phyloP scores from a whole-genome alignment of 2,113 vertebrate genomes.

The Ceyx cyanopectus region DNA sequence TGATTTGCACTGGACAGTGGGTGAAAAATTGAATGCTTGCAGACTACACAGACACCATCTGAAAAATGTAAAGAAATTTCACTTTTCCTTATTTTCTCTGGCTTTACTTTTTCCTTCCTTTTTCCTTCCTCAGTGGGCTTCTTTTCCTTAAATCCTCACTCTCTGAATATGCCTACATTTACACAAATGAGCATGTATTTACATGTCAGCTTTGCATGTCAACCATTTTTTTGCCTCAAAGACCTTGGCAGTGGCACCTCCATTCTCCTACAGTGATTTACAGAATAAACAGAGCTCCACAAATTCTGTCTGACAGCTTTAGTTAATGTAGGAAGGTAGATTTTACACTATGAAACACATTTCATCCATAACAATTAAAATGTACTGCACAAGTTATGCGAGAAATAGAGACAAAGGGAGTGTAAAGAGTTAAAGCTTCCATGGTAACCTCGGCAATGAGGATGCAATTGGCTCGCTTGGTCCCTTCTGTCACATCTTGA shows the following conservation, averaged over 20 bases:
- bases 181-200: not conserved
- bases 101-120: not conserved
- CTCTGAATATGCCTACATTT: not conserved
- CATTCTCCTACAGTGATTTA: constrained; percentile 46
- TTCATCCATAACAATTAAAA: constrained; percentile 76
- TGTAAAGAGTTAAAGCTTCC: constrained; percentile 70
- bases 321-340: constrained; percentile 56
- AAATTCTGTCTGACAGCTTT: constrained; percentile 70
- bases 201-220: not conserved
- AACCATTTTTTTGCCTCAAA: not conserved
- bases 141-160: not conserved
- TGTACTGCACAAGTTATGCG: not conserved
- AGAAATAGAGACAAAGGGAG: not conserved
- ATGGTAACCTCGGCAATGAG: constrained; percentile 74
- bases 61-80: not conserved
- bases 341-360: constrained; percentile 66
- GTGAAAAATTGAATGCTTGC: not conserved
- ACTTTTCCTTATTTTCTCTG: not conserved
- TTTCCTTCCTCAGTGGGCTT: not conserved
- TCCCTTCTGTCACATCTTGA: constrained; percentile 66
- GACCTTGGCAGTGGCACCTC: constrained; percentile 5
- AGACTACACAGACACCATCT: not conserved
- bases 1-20: not conserved
- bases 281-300: constrained; percentile 47
- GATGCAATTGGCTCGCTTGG: constrained; percentile 62